Base-by-base conservation (phyloP, 2,113 vertebrate genomes). In the Chaetodon auriga region DNA sequence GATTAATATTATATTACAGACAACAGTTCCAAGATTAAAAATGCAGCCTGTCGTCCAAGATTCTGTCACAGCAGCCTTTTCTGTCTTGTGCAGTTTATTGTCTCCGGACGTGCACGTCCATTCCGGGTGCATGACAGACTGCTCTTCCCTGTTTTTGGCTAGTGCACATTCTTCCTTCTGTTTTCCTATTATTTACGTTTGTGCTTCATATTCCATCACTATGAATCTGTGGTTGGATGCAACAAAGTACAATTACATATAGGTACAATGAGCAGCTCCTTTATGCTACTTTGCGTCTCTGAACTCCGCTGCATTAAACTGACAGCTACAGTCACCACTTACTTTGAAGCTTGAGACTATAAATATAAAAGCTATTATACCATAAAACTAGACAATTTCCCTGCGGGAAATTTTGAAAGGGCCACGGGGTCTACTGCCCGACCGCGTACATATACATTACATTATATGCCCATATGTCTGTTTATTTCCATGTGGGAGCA, bases 1-100 rank as follows among this genome's bases (percentile, higher is more conserved):
- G 85, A 90, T 82, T 76, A 76, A 80, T 90, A 72, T 83, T 74
- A 65, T 53, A 77, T 53, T 75, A 54, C 66, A 69, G 55, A 80
- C 66, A 78, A 49, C 77, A 38, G 36, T 62, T 80, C 38, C 16
- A 19, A 77, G 69, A 89, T 91, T 58, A 64, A 80, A 90, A 74
- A 91, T 88, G 61, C n/a, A 51, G 51, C 43, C 48, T 16, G 62
- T 73, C 38, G 4, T 77, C 77, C 68, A 68, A 78, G 45, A 82
- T 75, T 74, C 51, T 82, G 90, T 83, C 84, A 78, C 68, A 18
- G 62, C 63, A 68, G 70, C 61, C 16, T 65, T 75, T 82, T 87
- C 62, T 69, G 75, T 85, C 63, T 58, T 41, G 25, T 60, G 16
- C 23, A 73, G 74, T 81, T 54, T 45, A 61, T 75, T 75, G 65